These are phyloP conservation scores for Philereme vetulata DNA, from an alignment of 2,888 invertebrate genomes.

Conservation along the genomic window DNA sequence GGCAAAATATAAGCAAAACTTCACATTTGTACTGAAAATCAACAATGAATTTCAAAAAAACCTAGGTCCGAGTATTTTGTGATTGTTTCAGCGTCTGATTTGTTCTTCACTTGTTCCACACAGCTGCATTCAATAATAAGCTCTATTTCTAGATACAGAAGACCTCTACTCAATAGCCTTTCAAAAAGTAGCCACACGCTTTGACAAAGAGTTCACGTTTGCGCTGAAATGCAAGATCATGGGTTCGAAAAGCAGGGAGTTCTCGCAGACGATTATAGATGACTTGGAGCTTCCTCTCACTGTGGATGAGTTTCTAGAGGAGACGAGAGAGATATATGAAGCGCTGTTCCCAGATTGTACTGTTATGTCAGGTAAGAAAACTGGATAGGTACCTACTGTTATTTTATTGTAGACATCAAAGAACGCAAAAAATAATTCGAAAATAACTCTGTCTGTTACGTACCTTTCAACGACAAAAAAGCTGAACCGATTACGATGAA, in stretches of 20 bases:
- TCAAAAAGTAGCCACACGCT: conserved; percentile 86
- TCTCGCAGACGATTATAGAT: conserved; percentile 84
- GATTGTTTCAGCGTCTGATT: too few species aligned
- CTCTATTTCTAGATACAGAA: conserved; percentile 88
- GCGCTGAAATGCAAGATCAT: conserved; percentile 89
- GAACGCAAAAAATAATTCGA: too few species aligned
- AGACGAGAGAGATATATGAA: conserved; percentile 80
- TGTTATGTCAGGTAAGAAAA: conserved; percentile 87
- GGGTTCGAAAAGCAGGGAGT: conserved; percentile 87
- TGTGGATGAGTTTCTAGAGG: conserved; percentile 86
- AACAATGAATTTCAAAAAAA: too few species aligned
- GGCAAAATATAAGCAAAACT: too few species aligned
- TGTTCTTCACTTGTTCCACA: too few species aligned
- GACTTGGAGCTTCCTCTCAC: conserved; percentile 86
- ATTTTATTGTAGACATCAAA: too few species aligned
- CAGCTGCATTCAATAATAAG: too few species aligned
- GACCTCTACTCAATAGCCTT: conserved; percentile 89
- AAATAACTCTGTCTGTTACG: too few species aligned
- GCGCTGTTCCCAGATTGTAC: conserved; percentile 85
- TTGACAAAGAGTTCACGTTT: conserved; percentile 90
- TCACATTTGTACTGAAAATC: too few species aligned
- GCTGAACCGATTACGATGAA: too few species aligned
- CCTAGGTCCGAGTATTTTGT: too few species aligned
- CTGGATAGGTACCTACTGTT: background rate
- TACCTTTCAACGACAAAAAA: too few species aligned